Base-by-base conservation (phyloP, 2,113 vertebrate species). In the Dasypus novemcinctus region DNA sequence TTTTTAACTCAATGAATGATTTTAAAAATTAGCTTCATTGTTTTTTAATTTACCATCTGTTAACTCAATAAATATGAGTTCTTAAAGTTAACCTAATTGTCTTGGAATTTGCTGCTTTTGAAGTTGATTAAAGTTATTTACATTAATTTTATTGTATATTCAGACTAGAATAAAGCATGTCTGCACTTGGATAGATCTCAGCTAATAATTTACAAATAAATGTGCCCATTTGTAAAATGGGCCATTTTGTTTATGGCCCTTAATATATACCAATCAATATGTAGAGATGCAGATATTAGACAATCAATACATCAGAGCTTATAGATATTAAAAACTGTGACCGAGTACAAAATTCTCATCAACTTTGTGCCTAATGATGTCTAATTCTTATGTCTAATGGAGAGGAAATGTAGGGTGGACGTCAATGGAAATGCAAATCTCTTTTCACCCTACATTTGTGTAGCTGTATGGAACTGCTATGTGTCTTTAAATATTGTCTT, bases 11-110 rank as follows among this genome's bases (percentile, higher is more conserved):
- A 97, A 95, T 97, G 97, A 97, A 96, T 97, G 96, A 96, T 97
- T 97, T 97, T 81, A 97, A 97, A 97, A 97, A 97, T 97, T 97
- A 97, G 93, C 97, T 97, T 97, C 91, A 97, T 97, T 97, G 97
- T 97, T 97, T 97, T 97, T 97, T 97, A 97, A 97, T 97, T 97
- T 97, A 97, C 97, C 97, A 97, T 97, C 97, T 97, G 97, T 95
- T 97, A 97, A 97, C 97, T 96, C 96, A 97, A 97, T 97, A 97
- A 97, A 97, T 97, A 96, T 25, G 89, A 97, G 91, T 97, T 97
- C 94, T 97, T 97, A 96, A 97, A 97, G 95, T 97, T 97, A 97
- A 97, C 97, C 97, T 97, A 97, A 97, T 97, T 97, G 97, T 97
- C 95, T 97, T 97, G 86, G 95, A 97, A 97, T 97, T 97, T 93